Conservation (phyloP, 2,888 invertebrate genomes). For the Augochlorella aurata region DNA sequence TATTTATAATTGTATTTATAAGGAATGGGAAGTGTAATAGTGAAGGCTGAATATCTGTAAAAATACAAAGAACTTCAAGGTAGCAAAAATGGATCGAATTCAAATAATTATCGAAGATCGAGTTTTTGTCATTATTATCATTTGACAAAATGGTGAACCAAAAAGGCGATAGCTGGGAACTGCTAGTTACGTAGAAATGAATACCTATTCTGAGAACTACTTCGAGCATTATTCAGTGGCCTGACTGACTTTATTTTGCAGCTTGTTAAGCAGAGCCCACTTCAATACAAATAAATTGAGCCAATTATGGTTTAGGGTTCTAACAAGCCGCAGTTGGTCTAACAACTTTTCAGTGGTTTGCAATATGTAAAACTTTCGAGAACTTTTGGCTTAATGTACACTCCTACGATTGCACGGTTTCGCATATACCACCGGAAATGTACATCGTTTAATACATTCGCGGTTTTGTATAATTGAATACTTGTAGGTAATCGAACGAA, state of each 20-base stretch:
- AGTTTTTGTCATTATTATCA: too few species aligned
- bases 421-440: background rate
- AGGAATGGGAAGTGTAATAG: too few species aligned
- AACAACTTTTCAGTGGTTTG: slow-evolving; percentile 23
- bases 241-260: slow-evolving; percentile 16
- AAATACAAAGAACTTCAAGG: too few species aligned
- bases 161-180: background rate
- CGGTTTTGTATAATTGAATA: background rate
- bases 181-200: background rate
- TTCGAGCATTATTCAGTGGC: background rate
- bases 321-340: slow-evolving; percentile 15
- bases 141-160: too few species aligned
- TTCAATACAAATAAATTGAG: slow-evolving; percentile 4
- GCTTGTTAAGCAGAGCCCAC: background rate
- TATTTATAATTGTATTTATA: too few species aligned
- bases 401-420: background rate
- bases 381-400: background rate
- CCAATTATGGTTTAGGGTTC: slow-evolving; percentile 23
- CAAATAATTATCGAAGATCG: too few species aligned
- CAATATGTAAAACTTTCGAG: background rate
- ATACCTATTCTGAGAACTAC: background rate
- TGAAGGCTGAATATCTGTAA: too few species aligned
- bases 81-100: too few species aligned
- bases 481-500: background rate
- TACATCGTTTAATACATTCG: background rate